These are phyloP conservation scores for Nebria ingens DNA, from an alignment of 1,140 invertebrate genomes.

Conservation along the genomic window DNA sequence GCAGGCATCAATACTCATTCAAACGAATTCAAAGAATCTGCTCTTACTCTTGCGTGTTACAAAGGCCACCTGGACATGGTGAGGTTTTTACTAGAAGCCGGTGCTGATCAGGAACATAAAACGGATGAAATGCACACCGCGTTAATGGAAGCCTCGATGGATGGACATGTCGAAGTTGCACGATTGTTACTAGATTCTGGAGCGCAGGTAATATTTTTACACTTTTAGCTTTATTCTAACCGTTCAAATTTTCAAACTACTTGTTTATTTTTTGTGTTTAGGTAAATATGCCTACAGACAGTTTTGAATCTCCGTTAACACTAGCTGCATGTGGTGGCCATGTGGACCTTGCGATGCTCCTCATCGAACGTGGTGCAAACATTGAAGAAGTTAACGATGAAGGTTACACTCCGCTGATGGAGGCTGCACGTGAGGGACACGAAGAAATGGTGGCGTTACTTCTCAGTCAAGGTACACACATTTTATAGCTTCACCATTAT, in stretches of 20 bases:
- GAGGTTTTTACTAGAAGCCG: slow-evolving; percentile 85
- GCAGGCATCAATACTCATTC: slow-evolving; percentile 98
- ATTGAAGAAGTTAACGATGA: slow-evolving; percentile 99
- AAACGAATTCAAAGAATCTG: slow-evolving; percentile 96
- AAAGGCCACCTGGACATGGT: slow-evolving; percentile 95
- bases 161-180: slow-evolving; percentile 96
- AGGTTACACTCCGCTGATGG: slow-evolving; percentile 99
- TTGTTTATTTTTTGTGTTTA: slow-evolving; percentile 33
- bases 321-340: slow-evolving; percentile 97
- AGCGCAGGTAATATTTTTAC: slow-evolving; percentile 67
- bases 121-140: slow-evolving; percentile 99
- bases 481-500: slow-evolving; percentile 12
- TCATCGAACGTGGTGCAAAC: slow-evolving; percentile 94
- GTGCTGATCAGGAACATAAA: slow-evolving; percentile 94
- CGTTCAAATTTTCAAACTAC: no score
- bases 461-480: slow-evolving; percentile 66
- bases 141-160: slow-evolving; percentile 99
- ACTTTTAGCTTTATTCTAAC: no score
- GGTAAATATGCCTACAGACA: slow-evolving; percentile 98
- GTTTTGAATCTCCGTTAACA: slow-evolving; percentile 97
- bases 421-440: slow-evolving; percentile 95
- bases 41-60: slow-evolving; percentile 92
- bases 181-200: slow-evolving; percentile 88
- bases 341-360: slow-evolving; percentile 87
- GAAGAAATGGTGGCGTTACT: slow-evolving; percentile 96